These are phyloP conservation scores for Byasa hedistus DNA, from an alignment of 2,888 invertebrate species.

Conservation along the genomic window DNA sequence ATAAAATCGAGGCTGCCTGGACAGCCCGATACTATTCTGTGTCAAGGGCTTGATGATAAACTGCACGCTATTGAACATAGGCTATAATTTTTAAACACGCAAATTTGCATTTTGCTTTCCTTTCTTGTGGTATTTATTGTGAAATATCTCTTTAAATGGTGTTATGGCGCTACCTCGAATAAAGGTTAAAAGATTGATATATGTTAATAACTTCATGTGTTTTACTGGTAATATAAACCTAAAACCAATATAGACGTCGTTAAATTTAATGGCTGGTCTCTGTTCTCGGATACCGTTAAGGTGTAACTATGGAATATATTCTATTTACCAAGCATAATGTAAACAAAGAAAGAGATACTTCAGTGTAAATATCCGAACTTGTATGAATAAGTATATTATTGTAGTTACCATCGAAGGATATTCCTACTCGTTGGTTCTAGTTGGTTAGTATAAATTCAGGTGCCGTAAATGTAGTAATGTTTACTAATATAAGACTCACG, in stretches of 20 bases:
- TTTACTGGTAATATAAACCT: background rate
- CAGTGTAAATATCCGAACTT: no score
- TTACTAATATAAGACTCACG: constrained; percentile 73
- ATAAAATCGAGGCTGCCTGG: constrained; percentile 31
- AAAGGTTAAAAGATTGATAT: background rate
- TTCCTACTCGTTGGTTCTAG: no score
- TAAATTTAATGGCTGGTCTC: no score
- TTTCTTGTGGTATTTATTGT: constrained; percentile 4
- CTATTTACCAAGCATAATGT: no score
- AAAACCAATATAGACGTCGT: background rate
- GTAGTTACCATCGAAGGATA: no score
- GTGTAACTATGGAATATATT: no score
- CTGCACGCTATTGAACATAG: constrained; percentile 18
- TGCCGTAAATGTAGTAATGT: background rate
- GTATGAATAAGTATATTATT: no score
- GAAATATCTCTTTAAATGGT: constrained; percentile 7
- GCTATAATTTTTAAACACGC: constrained; percentile 23
- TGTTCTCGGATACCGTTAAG: no score
- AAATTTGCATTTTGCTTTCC: constrained; percentile 13
- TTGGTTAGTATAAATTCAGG: no score
- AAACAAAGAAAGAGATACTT: no score
- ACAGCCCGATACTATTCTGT: constrained; percentile 32
- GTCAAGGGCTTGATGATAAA: constrained; percentile 39
- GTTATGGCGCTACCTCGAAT: background rate
- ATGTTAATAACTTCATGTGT: background rate